Evolutionary conservation across 2,888 invertebrate species (phyloP), one percentile per base, ranked within the genome.

Genomic region (Isotomurus palustris): DNA sequence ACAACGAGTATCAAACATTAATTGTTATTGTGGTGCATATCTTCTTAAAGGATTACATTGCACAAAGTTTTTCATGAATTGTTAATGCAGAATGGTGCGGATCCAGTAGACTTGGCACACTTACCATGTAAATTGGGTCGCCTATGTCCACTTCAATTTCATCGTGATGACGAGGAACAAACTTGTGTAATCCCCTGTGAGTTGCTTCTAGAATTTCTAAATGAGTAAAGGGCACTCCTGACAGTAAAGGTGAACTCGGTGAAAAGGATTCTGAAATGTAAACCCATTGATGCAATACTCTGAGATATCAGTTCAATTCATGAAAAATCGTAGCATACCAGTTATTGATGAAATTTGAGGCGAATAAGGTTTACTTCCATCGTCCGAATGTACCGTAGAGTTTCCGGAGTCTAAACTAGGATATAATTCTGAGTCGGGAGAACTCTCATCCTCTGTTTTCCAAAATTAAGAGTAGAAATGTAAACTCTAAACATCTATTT

Each of bases 131-230:
- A 66, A 97, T 85, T 1, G 95, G 92, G 77, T 97, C 97, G 1
- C 97, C 97, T 58, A 96, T 94, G 78, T 97, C 96, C 28, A 99
- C 83, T 75, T 92, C 91, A 62, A 99, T 87, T 78, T 97, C 96
- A 72, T 96, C 96, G 64, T 87, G 86, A 76, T 96, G 96, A 60
- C 96, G 81, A 0, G 96, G 94, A 72, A 95, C 84, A 74, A 97
- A 97, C 75, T 93, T 91, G 76, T 96, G 94, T 75, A 96, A 80
- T 6, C 94, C 95, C 73, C 96, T 82, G 75, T 96, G 96, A 24
- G 95, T 95, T 2, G 93, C 92, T 78, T 94, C 94, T 35, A 93
- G 79, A 78, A 91, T 84, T 76, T 89, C 88, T 52, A 89, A 77
- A 73, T 87, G 87, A 61, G 85, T 85, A 72, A 88, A 88, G 2